Percentiles rank a stretch among this genome's conserved stretches.
These are phyloP conservation scores for Plectropomus leopardus DNA, from an alignment of 2,113 vertebrate genomes.

Conservation along the genomic window DNA sequence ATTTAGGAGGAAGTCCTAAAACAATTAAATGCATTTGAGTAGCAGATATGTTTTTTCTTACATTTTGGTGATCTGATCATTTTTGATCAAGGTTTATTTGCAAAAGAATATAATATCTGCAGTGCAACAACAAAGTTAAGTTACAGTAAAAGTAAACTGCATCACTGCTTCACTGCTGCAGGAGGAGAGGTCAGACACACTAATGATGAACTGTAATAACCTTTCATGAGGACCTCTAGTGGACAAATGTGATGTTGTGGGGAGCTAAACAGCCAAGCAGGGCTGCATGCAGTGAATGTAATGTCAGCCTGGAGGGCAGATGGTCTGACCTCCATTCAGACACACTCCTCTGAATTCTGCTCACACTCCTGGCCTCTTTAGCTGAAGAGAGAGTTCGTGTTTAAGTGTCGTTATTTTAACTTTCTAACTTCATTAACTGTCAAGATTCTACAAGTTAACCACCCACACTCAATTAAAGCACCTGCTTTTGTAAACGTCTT, in stretches of 20 bases:
- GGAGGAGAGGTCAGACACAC: background rate
- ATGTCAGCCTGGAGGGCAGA: background rate
- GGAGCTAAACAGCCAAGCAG: background rate
- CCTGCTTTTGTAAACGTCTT: background rate
- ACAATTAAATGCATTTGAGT: too few relatives aligned
- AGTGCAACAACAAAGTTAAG: background rate
- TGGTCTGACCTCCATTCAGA: too few relatives aligned
- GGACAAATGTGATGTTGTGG: constrained; percentile 4
- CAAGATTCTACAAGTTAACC: background rate
- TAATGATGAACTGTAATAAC: background rate
- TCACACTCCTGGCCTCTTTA: background rate
- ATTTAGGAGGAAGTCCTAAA: too few relatives aligned
- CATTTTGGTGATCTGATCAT: background rate
- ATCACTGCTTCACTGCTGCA: background rate
- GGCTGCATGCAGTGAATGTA: background rate
- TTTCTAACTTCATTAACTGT: too few relatives aligned
- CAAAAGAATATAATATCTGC: too few relatives aligned
- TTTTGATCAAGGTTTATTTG: background rate
- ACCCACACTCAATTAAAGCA: background rate
- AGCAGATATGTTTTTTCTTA: background rate
- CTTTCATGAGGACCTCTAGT: constrained; percentile 55
- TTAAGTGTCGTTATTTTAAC: too few relatives aligned
- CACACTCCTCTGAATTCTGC: too few relatives aligned
- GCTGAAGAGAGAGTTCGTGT: too few relatives aligned
- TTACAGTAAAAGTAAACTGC: background rate